Conservation (phyloP, 2,797 vertebrate genomes). For the Dromococcyx pavoninus region DNA sequence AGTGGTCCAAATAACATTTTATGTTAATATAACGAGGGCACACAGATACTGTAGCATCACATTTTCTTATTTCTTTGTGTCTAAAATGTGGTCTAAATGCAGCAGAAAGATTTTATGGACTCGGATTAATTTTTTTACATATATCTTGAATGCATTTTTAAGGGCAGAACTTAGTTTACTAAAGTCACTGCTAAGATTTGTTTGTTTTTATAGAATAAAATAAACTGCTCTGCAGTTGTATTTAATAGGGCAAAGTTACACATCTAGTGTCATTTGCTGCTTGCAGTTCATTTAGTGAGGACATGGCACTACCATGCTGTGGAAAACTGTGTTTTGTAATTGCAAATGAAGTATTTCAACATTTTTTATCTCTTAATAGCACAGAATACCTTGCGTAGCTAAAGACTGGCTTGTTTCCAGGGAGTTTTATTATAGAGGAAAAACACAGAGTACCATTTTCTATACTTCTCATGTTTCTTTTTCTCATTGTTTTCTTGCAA, state of each 20-base stretch:
- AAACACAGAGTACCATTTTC: neutral
- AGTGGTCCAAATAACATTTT: constrained; percentile 24
- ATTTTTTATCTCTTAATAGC: constrained; percentile 24
- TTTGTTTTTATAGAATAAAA: neutral
- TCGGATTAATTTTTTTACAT: constrained; percentile 6
- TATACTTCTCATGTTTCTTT: neutral
- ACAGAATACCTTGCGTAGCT: neutral
- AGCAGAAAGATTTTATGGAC: constrained; percentile 6
- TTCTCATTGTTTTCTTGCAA: neutral
- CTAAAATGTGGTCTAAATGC: neutral
- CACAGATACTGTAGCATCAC: neutral
- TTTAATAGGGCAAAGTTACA: neutral
- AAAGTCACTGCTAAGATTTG: neutral
- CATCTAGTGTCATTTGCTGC: neutral
- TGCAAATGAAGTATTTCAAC: constrained; percentile 37
- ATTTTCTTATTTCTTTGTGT: constrained; percentile 11
- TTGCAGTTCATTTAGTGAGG: constrained; percentile 27
- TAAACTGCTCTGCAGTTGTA: neutral
- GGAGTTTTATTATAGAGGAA: neutral
- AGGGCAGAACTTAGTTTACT: neutral
- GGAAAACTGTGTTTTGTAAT: constrained; percentile 17
- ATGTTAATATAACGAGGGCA: constrained; percentile 13
- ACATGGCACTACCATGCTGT: neutral
- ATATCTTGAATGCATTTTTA: neutral
- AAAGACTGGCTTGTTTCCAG: constrained; percentile 21